phyloP scores from a whole-genome alignment of 1,140 invertebrate genomes.

The Acromyrmex heyeri region DNA sequence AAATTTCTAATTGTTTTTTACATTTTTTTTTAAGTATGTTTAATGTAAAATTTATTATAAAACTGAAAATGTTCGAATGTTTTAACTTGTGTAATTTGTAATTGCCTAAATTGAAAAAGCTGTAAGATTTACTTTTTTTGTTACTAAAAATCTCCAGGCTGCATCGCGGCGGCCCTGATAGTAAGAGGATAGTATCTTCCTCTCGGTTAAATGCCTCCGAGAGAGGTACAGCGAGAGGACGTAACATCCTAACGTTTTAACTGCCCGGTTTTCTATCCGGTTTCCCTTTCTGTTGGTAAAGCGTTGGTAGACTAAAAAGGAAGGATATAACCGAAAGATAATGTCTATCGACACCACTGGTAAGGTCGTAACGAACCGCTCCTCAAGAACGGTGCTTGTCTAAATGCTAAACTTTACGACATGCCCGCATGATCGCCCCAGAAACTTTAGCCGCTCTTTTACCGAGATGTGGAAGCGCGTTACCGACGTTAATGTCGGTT shows the following conservation, averaged over 20 bases:
- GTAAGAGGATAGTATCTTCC: slow-evolving; percentile 53
- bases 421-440: slow-evolving; percentile 50
- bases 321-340: slow-evolving; percentile 75
- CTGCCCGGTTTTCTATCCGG: slow-evolving; percentile 4
- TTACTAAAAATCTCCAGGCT: not conserved
- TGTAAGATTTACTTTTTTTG: not conserved
- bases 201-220: slow-evolving; percentile 31
- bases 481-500: slow-evolving; percentile 2
- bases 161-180: slow-evolving; percentile 14
- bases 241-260: slow-evolving; percentile 50
- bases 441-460: slow-evolving; percentile 24
- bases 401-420: slow-evolving; percentile 71
- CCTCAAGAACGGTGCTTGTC: slow-evolving; percentile 51
- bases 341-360: slow-evolving; percentile 80
- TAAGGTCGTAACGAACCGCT: slow-evolving; percentile 79
- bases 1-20: slow-evolving; percentile 3
- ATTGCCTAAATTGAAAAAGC: not conserved
- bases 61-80: not conserved
- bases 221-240: slow-evolving; percentile 20
- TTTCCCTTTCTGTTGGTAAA: slow-evolving; percentile 26
- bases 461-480: not conserved
- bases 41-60: not conserved
- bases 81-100: not conserved
- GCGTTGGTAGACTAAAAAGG: slow-evolving; percentile 68
- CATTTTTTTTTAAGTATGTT: not conserved